Evolutionary conservation across 1,140 invertebrate genomes (phyloP).

Genomic region (Drosophila mauritiana): DNA sequence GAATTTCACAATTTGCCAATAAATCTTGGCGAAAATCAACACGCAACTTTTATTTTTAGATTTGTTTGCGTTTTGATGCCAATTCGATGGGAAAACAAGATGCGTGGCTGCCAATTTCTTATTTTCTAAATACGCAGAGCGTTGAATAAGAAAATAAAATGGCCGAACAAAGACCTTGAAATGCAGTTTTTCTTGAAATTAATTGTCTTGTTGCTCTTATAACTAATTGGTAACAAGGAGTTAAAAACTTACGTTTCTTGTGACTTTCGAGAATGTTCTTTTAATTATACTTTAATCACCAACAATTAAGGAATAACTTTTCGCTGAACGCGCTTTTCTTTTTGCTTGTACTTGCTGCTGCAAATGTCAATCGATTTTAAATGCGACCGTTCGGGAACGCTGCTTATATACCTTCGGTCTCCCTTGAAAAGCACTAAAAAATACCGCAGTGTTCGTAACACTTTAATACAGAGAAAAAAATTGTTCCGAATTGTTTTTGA

Average conservation of each 20-base stretch:
- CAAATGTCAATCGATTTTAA: constrained; percentile 5
- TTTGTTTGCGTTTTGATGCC: constrained; percentile 15
- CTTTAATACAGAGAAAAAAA: not conserved
- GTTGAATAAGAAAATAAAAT: constrained; percentile 33
- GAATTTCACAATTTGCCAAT: constrained; percentile 33
- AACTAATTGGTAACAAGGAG: no score
- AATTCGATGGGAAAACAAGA: constrained; percentile 7
- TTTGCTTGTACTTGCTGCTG: constrained; percentile 8
- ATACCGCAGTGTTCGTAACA: not conserved
- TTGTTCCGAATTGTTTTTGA: not conserved
- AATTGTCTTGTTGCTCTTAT: not conserved
- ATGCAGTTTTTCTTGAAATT: not conserved
- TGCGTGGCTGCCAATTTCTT: constrained; percentile 29
- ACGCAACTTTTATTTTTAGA: constrained; percentile 31
- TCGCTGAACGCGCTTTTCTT: not conserved
- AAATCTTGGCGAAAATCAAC: constrained; percentile 14
- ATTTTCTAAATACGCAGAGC: constrained; percentile 16
- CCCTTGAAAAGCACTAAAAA: not conserved
- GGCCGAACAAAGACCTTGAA: constrained; percentile 27
- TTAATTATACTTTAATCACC: constrained; percentile 5
- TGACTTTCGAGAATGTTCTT: not conserved
- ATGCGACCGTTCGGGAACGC: not conserved
- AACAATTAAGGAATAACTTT: constrained; percentile 1
- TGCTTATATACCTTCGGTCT: not conserved
- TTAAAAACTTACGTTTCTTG: constrained; percentile 18